Evolutionary conservation across 2,888 invertebrate genomes (phyloP), one percentile per base, ranked within the genome.

Genomic region (Neoscelio sp.): DNA sequence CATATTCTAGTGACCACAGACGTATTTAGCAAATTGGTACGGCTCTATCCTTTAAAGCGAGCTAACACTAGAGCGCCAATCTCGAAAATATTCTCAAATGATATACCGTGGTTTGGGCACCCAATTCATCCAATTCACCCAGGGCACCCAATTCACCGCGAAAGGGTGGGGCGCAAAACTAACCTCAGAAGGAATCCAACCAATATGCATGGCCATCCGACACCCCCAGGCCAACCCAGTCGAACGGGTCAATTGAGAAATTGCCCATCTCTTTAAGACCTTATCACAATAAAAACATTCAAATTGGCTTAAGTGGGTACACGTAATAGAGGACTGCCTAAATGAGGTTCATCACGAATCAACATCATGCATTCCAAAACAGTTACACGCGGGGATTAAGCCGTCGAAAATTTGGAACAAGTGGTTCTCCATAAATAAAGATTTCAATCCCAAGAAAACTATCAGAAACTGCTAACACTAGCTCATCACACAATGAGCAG

Each of bases 1-100:
- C 65, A 46, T 10, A 48, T 75, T 4, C 38, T 80, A 2, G 80
- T 71, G 0, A 50, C 75, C 0, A 28, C 77, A 1, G 82, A 83
- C 48, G 73, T 73, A 0, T 81, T 83, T 15, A 70, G 75, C 0
- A 81, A 83, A 71, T 70, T 64, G 7, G 38, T 38, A 76, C 3
- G 23, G 6, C 3, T 23, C 23, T 23, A 23, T 23, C 23, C 23
- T 4, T 6, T 23, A 4, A 23, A 68, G 26, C 73, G 33, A 10
- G 78, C 71, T 0, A 78, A 74, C 0, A 65, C 67, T 0, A 18
- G 46, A 0, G 35, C 20, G 0, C 64, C 52, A 3, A 42, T 67
- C 2, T 42, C 17, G 1, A 17, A 8, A 20, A 42, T 67, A 23
- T 18, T 33, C 7, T 2, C 26, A 38, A 2, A 13, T 3, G 10